phyloP scores from a whole-genome alignment of 2,113 vertebrate genomes.

The Gambusia affinis region DNA sequence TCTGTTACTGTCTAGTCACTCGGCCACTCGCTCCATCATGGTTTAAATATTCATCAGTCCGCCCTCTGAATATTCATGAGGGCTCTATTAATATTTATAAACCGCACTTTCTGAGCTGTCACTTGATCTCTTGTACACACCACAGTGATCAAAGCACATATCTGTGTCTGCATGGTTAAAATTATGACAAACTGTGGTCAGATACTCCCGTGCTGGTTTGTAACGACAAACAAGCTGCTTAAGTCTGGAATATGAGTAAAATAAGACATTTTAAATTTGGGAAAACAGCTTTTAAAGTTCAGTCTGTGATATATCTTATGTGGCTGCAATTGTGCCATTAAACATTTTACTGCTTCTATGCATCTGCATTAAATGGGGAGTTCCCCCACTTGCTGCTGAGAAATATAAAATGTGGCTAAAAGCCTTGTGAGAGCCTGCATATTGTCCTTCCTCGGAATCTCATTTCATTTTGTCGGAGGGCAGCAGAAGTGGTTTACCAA shows the following conservation, averaged over 20 bases:
- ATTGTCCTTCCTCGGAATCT: background rate
- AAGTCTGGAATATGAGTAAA: background rate
- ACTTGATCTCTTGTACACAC: slow-evolving; percentile 65
- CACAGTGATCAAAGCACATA: slow-evolving; percentile 42
- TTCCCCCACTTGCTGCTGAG: background rate
- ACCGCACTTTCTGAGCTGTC: slow-evolving; percentile 72
- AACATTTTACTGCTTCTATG: background rate
- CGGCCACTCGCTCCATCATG: slow-evolving; percentile 69
- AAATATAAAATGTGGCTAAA: background rate
- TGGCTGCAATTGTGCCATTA: background rate
- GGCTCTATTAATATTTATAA: slow-evolving; percentile 70
- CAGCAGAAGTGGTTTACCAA: background rate
- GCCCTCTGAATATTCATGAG: slow-evolving; percentile 70
- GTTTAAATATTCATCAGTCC: slow-evolving; percentile 76
- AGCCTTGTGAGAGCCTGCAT: background rate
- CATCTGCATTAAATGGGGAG: background rate
- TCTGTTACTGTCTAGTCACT: slow-evolving; percentile 72
- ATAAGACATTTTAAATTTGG: background rate
- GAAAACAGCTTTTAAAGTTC: background rate
- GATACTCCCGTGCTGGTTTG: slow-evolving; percentile 18
- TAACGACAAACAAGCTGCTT: slow-evolving; percentile 20
- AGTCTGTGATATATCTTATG: too few relatives aligned
- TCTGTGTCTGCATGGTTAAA: slow-evolving; percentile 30
- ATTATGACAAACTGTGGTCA: slow-evolving; percentile 26
- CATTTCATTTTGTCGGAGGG: background rate